phyloP scores from a whole-genome alignment of 2,113 vertebrate species.

The Arothron firmamentum region DNA sequence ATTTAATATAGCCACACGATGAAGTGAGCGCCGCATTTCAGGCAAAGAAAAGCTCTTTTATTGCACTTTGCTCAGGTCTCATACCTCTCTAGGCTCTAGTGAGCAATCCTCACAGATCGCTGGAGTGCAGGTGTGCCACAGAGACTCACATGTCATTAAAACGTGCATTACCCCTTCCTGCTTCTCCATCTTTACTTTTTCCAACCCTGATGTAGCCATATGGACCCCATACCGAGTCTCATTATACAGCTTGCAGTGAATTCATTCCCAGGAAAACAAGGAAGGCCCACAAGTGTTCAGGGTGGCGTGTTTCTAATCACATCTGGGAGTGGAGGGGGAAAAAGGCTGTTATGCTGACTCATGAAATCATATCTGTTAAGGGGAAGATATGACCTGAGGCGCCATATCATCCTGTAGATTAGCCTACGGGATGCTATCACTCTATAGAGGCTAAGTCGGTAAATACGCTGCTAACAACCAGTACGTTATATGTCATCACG shows the following conservation, averaged over 20 bases:
- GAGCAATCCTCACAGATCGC: conserved; percentile 53
- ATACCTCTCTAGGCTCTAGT: conserved; percentile 39
- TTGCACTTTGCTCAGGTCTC: conserved; percentile 37
- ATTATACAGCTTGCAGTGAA: conserved; percentile 69
- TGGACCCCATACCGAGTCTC: conserved; percentile 74
- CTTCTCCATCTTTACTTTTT: conserved; percentile 36
- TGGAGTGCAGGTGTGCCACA: conserved; percentile 60
- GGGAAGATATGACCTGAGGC: neutral
- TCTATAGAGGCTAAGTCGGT: no score
- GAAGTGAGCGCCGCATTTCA: conserved; percentile 24
- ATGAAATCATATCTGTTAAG: conserved; percentile 33
- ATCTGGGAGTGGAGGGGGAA: conserved; percentile 23
- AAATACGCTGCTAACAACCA: no score
- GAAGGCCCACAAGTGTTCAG: conserved; percentile 44
- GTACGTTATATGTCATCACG: no score
- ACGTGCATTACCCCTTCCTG: conserved; percentile 56
- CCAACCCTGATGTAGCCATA: conserved; percentile 65
- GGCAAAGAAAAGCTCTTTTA: conserved; percentile 24
- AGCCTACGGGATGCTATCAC: no score
- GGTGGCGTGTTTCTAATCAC: conserved; percentile 51
- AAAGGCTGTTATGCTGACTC: conserved; percentile 32
- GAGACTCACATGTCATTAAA: conserved; percentile 73
- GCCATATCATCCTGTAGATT: no score
- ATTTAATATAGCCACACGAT: conserved; percentile 22
- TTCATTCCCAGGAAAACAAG: conserved; percentile 57